Evolutionary conservation across 2,113 vertebrate genomes (phyloP).

Genomic region (Bambusicola thoracicus): DNA sequence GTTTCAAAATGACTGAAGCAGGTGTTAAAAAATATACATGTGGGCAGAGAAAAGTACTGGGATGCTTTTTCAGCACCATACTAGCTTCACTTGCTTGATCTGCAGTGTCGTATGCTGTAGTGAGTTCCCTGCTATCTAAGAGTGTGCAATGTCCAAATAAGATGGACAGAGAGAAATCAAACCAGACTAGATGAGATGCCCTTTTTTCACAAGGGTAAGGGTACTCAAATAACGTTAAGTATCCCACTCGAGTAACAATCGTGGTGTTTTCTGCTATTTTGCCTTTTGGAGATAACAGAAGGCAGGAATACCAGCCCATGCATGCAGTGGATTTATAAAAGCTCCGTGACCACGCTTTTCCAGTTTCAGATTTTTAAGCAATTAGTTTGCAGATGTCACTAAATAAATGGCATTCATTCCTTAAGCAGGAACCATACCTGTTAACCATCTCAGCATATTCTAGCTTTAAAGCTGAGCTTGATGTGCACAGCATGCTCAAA

Average conservation of each 20-base stretch:
- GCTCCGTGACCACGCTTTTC: neutral
- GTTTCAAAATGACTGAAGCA: accelerated
- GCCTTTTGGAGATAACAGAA: neutral
- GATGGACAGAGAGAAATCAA: neutral
- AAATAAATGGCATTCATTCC: slow-evolving; percentile 83
- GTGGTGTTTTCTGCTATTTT: neutral
- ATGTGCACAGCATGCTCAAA: slow-evolving; percentile 88
- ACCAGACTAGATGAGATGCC: accelerated
- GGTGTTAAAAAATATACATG: no score
- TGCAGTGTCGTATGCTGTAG: accelerated
- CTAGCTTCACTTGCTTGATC: accelerated
- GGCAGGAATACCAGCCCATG: neutral
- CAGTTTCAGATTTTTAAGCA: slow-evolving; percentile 59
- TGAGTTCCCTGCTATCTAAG: neutral
- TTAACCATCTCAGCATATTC: slow-evolving; percentile 80
- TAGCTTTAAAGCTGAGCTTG: slow-evolving; percentile 76
- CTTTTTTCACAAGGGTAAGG: neutral
- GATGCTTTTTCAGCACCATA: neutral
- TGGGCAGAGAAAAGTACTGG: neutral
- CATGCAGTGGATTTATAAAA: slow-evolving; percentile 4
- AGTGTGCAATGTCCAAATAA: neutral
- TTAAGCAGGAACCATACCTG: slow-evolving; percentile 82
- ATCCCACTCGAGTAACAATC: accelerated
- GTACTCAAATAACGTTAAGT: accelerated
- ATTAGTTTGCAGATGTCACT: slow-evolving; percentile 78